phyloP scores from a whole-genome alignment of 1,140 invertebrate species.

The Zeugodacus cucurbitae region DNA sequence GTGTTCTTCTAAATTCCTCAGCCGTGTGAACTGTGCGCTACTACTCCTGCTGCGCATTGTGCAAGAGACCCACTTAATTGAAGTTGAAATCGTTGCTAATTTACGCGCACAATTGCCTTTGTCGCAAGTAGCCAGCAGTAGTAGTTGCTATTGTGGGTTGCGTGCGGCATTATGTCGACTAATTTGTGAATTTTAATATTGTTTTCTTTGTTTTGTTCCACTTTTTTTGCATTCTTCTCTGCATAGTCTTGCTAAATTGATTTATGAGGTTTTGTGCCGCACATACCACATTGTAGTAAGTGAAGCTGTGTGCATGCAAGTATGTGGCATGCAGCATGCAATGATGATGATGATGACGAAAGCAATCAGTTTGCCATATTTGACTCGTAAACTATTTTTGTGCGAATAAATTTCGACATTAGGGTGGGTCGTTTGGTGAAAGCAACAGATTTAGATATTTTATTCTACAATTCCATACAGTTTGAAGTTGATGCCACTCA shows the following conservation, averaged over 20 bases:
- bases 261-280: not conserved
- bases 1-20: not conserved
- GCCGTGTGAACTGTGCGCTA: not conserved
- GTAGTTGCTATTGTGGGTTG: not conserved
- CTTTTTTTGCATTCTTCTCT: not conserved
- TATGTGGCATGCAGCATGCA: slow-evolving; percentile 10
- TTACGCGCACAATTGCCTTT: not conserved
- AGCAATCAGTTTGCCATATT: not conserved
- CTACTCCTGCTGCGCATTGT: not conserved
- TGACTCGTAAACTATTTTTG: not conserved
- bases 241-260: not conserved
- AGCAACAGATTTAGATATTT: no score
- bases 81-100: slow-evolving; percentile 11
- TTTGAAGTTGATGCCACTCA: no score
- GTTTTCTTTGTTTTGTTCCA: not conserved
- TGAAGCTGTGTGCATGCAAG: not conserved
- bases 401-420: not conserved
- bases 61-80: not conserved
- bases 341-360: not conserved
- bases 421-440: no score
- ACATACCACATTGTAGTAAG: not conserved
- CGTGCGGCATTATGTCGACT: not conserved
- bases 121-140: not conserved
- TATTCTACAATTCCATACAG: no score
- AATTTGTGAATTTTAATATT: slow-evolving; percentile 26